phyloP scores from a whole-genome alignment of 2,113 vertebrate genomes.

The Pardalotus punctatus region DNA sequence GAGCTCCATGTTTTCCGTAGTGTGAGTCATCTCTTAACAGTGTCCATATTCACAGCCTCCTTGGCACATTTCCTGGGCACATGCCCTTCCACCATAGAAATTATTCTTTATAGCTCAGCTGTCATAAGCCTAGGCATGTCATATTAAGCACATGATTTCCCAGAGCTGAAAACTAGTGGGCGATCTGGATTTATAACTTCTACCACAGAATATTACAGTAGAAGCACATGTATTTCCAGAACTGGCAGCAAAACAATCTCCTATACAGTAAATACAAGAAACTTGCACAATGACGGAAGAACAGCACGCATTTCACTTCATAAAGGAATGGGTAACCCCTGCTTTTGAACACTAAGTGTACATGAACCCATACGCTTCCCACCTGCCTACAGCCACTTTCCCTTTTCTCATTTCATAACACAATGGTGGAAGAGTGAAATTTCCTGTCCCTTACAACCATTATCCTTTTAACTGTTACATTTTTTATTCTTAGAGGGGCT shows the following conservation, averaged over 20 bases:
- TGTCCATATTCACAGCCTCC: background rate
- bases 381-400: background rate
- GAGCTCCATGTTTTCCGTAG: background rate
- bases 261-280: background rate
- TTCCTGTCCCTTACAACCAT: background rate
- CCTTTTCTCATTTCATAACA: background rate
- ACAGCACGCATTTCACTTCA: background rate
- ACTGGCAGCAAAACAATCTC: background rate
- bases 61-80: background rate
- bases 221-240: background rate
- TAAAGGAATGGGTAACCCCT: background rate
- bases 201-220: background rate
- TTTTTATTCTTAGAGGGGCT: background rate
- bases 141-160: background rate
- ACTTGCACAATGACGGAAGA: background rate
- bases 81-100: background rate
- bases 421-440: background rate
- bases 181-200: background rate
- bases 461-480: background rate
- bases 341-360: background rate
- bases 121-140: background rate
- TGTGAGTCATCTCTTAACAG: conserved; percentile 4
- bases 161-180: background rate
- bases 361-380: accelerated
- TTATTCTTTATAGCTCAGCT: background rate